A percentile compares a stretch with the other conserved stretches of the same genome.
These are phyloP conservation scores for Microctonus hyperodae DNA, from an alignment of 2,888 invertebrate genomes.

Conservation along the genomic window DNA sequence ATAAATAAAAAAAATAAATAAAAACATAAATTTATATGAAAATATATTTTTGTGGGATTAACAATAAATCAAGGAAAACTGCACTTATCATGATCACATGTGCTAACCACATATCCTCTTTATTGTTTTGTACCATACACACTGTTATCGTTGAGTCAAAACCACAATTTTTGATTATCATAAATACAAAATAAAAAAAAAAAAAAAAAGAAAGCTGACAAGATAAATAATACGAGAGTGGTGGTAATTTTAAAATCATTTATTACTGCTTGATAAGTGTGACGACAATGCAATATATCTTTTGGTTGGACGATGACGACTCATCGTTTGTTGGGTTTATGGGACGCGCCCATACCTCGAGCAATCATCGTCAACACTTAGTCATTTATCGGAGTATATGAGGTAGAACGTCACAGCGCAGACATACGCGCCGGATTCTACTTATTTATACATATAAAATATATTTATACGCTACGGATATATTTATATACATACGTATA, in stretches of 20 bases:
- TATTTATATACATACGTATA: too few species aligned
- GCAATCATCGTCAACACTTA: slow-evolving; percentile 8
- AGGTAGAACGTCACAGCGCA: slow-evolving; percentile 15
- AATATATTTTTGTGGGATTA: not conserved
- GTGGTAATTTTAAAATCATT: not conserved
- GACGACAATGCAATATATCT: not conserved
- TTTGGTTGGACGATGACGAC: slow-evolving; percentile 16
- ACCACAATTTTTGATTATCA: not conserved
- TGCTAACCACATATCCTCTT: slow-evolving; percentile 18
- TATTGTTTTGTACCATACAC: not conserved
- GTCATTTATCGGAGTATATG: slow-evolving; percentile 20
- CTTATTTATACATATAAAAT: not conserved
- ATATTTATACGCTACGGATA: not conserved
- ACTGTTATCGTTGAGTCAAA: not conserved
- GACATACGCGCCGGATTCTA: not conserved
- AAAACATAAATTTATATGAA: not conserved
- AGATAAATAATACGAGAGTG: too few species aligned
- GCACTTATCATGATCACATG: slow-evolving; percentile 11
- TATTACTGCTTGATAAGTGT: not conserved
- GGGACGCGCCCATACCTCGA: slow-evolving; percentile 23
- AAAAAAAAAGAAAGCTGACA: too few species aligned
- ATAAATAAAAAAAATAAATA: too few species aligned
- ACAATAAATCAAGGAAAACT: slow-evolving; percentile 17
- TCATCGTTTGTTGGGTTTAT: slow-evolving; percentile 13
- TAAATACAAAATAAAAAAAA: not conserved